Percentiles rank a stretch among this genome's conserved stretches.
Conservation (phyloP, 2,888 invertebrate species). For the Drosophila cracens region DNA sequence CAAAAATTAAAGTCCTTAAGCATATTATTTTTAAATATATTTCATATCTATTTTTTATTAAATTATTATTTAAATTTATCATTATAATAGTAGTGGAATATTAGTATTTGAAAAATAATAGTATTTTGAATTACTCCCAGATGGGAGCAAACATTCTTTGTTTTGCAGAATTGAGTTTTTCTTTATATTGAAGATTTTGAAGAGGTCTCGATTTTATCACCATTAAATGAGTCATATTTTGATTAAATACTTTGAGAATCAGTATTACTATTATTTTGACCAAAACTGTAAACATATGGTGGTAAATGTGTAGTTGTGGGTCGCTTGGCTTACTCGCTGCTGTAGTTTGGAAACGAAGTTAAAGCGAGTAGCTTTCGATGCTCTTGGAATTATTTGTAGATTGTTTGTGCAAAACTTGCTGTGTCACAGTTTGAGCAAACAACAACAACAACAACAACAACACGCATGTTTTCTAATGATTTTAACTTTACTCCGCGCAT, state of each 20-base stretch:
- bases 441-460: conserved; percentile 17
- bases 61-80: too few species aligned
- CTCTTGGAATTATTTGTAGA: conserved; percentile 23
- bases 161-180: not conserved
- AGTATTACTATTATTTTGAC: not conserved
- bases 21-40: too few species aligned
- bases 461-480: conserved; percentile 12
- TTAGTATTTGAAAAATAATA: not conserved
- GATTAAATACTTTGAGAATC: not conserved
- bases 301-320: conserved; percentile 23
- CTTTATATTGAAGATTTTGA: not conserved
- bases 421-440: conserved; percentile 42
- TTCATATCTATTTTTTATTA: not conserved
- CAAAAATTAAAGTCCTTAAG: too few species aligned
- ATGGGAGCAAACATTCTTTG: not conserved
- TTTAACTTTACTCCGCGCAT: conserved; percentile 14
- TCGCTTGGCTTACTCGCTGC: conserved; percentile 51
- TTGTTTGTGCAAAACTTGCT: conserved; percentile 28
- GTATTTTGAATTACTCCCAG: not conserved
- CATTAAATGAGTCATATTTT: not conserved
- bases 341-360: conserved; percentile 46
- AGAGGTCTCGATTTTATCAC: not conserved
- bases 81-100: too few species aligned
- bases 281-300: not conserved
- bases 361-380: conserved; percentile 36